Evolutionary conservation across 2,888 invertebrate species (phyloP).

Genomic region (Panzeria rudis): DNA sequence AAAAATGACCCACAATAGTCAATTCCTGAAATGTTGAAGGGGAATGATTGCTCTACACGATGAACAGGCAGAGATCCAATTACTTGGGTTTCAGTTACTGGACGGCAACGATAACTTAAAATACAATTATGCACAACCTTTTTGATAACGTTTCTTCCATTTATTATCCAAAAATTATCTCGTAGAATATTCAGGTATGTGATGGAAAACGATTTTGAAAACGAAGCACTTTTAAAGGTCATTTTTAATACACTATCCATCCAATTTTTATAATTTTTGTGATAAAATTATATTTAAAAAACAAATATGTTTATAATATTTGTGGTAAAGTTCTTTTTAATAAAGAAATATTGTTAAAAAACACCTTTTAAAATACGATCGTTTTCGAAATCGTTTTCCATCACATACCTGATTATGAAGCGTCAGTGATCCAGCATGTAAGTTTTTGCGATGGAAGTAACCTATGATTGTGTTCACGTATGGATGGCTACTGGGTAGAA

Average conservation of each 20-base stretch:
- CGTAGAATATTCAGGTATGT: no score
- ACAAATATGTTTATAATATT: no score
- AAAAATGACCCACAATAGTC: slow-evolving; percentile 28
- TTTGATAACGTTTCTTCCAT: slow-evolving; percentile 28
- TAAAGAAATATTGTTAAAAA: no score
- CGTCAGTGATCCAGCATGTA: slow-evolving; percentile 22
- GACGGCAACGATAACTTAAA: slow-evolving; percentile 35
- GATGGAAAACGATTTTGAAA: no score
- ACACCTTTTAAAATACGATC: no score
- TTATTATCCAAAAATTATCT: slow-evolving; percentile 57
- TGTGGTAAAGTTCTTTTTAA: no score
- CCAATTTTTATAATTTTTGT: no score
- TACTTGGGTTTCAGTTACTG: slow-evolving; percentile 9
- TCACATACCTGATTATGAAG: no score
- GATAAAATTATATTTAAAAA: no score
- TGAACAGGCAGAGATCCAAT: not conserved
- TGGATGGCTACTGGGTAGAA: slow-evolving; percentile 4
- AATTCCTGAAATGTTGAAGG: slow-evolving; percentile 21
- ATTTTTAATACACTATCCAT: no score
- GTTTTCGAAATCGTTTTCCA: no score
- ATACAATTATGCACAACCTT: slow-evolving; percentile 18
- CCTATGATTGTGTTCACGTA: slow-evolving; percentile 8
- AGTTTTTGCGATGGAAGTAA: slow-evolving; percentile 19
- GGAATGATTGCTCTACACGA: slow-evolving; percentile 4
- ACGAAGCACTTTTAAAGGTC: no score